Evolutionary conservation across 2,113 vertebrate genomes (phyloP).

Genomic region (Fulmarus glacialis): DNA sequence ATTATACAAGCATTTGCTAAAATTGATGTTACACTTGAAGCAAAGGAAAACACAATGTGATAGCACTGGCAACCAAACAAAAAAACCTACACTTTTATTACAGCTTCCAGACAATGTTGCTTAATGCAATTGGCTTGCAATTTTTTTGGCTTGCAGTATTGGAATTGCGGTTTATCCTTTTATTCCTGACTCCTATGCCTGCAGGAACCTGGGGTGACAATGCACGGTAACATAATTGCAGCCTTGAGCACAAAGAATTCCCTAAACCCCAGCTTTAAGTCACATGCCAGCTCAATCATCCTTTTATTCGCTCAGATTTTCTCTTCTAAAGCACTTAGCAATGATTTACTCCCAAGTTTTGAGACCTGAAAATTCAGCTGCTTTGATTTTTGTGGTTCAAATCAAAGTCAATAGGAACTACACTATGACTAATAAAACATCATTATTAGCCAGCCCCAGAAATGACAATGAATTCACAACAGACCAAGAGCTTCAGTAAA

Average conservation of each 20-base stretch:
- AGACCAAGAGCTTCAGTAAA: not conserved
- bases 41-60: not conserved
- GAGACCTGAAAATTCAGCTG: not conserved
- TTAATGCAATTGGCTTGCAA: not conserved
- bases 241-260: not conserved
- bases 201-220: not conserved
- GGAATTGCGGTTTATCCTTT: not conserved
- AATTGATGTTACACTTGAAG: not conserved
- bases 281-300: not conserved
- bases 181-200: not conserved
- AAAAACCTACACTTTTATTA: not conserved
- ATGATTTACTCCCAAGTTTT: not conserved
- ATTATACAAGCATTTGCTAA: not conserved
- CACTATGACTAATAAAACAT: not conserved
- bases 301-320: not conserved
- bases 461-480: not conserved
- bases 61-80: not conserved
- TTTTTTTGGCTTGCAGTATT: not conserved
- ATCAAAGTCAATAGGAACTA: not conserved
- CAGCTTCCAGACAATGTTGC: not conserved
- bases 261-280: not conserved
- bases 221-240: not conserved
- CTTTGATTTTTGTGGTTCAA: not conserved
- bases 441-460: not conserved
- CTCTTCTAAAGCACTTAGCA: not conserved